Conservation (phyloP, 2,113 vertebrate species). For the Sander vitreus region DNA sequence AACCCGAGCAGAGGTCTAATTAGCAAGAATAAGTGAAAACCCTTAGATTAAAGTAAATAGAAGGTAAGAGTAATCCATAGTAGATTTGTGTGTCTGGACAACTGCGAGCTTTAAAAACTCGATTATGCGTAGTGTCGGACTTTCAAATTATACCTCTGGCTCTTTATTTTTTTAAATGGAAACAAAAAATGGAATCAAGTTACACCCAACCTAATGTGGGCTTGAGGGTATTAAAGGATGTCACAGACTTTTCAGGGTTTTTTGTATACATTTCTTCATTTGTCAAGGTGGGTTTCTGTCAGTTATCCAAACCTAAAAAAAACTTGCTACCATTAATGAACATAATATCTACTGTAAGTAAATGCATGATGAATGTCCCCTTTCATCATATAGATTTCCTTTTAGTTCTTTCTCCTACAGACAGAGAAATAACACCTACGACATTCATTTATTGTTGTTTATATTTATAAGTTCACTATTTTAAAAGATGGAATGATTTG, state of each 20-base stretch:
- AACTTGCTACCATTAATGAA: background rate
- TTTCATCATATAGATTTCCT: slow-evolving; percentile 2
- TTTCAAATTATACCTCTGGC: background rate
- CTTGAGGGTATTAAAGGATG: background rate
- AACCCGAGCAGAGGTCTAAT: background rate
- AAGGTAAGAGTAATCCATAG: background rate
- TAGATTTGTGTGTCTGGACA: background rate
- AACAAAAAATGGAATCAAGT: background rate
- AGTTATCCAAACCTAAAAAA: background rate
- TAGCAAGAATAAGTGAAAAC: background rate
- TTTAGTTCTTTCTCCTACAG: slow-evolving; percentile 19
- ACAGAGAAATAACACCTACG: slow-evolving; percentile 31
- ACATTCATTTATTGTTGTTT: slow-evolving; percentile 12
- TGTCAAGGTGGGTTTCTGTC: slow-evolving; percentile 3
- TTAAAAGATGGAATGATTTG: slow-evolving; percentile 13
- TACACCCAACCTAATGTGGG: background rate
- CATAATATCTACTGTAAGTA: background rate
- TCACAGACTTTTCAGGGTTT: background rate
- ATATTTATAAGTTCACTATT: slow-evolving; percentile 11
- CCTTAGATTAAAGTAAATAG: background rate
- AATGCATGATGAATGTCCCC: slow-evolving; percentile 8
- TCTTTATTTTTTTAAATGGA: background rate
- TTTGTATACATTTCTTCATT: background rate
- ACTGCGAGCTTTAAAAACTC: slow-evolving; percentile 1
- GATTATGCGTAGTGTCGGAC: background rate